Evolutionary conservation across 2,113 vertebrate species (phyloP).

Genomic region (Micromys minutus): DNA sequence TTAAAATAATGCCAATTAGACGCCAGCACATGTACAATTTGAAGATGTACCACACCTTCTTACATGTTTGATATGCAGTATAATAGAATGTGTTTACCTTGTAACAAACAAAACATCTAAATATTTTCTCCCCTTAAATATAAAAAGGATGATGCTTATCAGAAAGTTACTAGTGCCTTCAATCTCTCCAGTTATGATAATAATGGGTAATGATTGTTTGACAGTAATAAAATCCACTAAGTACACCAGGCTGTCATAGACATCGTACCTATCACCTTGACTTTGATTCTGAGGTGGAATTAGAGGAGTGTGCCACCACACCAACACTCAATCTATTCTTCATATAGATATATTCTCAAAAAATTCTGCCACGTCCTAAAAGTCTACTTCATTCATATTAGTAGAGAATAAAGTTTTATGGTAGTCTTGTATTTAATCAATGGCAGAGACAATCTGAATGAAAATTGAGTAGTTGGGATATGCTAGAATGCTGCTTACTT

Average conservation of each 20-base stretch:
- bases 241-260: neutral
- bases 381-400: conserved; percentile 37
- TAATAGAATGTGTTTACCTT: conserved; percentile 46
- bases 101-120: neutral
- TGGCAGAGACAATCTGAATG: neutral
- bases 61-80: neutral
- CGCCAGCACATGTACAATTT: neutral
- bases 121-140: neutral
- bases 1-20: neutral
- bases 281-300: neutral
- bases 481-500: neutral
- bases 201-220: neutral
- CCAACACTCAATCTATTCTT: neutral
- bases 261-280: neutral
- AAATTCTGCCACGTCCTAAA: neutral
- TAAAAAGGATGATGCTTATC: neutral
- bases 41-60: neutral
- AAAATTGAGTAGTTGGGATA: conserved; percentile 51
- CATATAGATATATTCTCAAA: neutral
- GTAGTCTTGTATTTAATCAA: conserved; percentile 41
- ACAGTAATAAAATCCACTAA: neutral
- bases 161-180: neutral
- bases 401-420: neutral
- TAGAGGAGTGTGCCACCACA: neutral
- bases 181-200: neutral